phyloP scores from a whole-genome alignment of 2,113 vertebrate species.

The Hemibagrus wyckioides region DNA sequence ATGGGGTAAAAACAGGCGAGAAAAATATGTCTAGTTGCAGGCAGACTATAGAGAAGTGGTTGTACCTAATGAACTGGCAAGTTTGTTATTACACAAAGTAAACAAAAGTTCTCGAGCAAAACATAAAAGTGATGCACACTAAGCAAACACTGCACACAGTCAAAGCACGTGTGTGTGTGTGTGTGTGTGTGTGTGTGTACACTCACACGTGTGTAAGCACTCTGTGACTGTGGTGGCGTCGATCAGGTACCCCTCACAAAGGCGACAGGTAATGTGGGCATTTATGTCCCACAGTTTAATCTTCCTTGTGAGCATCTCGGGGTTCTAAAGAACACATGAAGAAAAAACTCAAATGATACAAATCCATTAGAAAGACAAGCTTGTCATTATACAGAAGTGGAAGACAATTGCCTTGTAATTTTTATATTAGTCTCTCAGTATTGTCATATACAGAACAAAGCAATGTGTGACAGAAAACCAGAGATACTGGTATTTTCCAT shows the following conservation, averaged over 20 bases:
- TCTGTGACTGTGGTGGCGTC: conserved; percentile 98
- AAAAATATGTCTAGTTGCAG: neutral
- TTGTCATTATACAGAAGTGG: neutral
- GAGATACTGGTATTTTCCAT: neutral
- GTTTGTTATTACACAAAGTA: neutral
- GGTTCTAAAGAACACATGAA: conserved; percentile 73
- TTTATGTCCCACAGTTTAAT: conserved; percentile 99
- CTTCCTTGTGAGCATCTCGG: conserved; percentile 99
- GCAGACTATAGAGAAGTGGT: neutral
- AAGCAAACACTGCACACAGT: neutral
- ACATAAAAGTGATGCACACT: neutral
- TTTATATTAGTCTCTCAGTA: neutral
- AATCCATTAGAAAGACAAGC: neutral
- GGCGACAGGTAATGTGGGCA: conserved; percentile 97
- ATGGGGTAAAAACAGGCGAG: neutral
- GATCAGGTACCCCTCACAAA: conserved; percentile 98
- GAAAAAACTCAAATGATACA: neutral
- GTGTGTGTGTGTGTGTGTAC: neutral
- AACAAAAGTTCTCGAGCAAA: neutral
- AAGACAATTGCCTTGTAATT: neutral
- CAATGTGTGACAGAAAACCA: neutral
- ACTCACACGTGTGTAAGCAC: conserved; percentile 97
- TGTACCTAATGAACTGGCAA: neutral
- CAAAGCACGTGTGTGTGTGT: neutral
- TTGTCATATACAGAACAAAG: neutral